Percentiles rank a stretch among this genome's conserved stretches.
These are phyloP conservation scores for Lineus longissimus DNA, from an alignment of 1,140 invertebrate genomes.

Conservation along the genomic window DNA sequence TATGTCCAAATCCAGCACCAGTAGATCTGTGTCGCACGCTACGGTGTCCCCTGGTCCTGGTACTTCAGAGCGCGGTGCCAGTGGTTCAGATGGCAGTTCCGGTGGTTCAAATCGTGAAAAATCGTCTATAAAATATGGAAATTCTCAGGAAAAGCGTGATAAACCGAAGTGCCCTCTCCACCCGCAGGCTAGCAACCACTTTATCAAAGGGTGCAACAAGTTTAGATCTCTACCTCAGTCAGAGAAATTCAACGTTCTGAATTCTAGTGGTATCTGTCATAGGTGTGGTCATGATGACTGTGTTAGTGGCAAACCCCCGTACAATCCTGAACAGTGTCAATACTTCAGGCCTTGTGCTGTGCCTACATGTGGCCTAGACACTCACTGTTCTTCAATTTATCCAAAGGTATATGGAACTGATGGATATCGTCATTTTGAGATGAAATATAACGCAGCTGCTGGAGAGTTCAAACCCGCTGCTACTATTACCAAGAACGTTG, in stretches of 20 bases:
- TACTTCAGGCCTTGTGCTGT: background rate
- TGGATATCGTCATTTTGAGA: slow-evolving; percentile 4
- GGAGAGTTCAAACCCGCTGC: background rate
- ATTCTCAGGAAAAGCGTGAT: background rate
- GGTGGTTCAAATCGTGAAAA: background rate
- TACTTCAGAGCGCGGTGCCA: background rate
- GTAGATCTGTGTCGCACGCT: background rate
- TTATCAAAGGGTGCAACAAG: slow-evolving; percentile 4
- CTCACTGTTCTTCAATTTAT: background rate
- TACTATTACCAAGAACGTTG: background rate
- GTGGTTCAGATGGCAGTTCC: too few species aligned
- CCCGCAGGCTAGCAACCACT: background rate
- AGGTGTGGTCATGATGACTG: slow-evolving; percentile 4
- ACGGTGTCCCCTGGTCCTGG: slow-evolving; percentile 1
- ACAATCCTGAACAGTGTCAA: background rate
- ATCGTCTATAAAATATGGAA: background rate
- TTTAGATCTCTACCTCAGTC: slow-evolving; percentile 1
- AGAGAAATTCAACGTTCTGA: slow-evolving; percentile 1
- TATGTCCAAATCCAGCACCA: background rate
- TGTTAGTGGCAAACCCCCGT: background rate
- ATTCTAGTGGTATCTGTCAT: slow-evolving; percentile 2
- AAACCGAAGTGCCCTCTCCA: background rate
- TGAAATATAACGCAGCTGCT: background rate
- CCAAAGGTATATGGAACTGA: background rate
- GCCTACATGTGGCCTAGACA: background rate